These are phyloP conservation scores for Hofmannophila pseudospretella DNA, from an alignment of 2,888 invertebrate genomes.

Conservation along the genomic window DNA sequence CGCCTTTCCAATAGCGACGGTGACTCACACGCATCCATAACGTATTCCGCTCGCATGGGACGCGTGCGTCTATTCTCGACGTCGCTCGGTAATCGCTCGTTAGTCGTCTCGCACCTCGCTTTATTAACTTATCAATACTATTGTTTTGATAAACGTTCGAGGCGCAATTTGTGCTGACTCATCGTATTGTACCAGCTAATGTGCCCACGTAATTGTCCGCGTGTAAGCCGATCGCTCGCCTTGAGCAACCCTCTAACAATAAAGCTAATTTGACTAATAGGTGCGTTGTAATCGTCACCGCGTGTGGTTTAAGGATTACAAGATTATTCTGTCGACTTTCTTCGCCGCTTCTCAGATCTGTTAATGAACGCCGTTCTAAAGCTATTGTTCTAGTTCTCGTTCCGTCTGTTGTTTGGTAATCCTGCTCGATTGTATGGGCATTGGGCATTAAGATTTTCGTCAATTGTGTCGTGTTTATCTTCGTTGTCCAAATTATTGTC, in stretches of 20 bases:
- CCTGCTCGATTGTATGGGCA: conserved; percentile 7
- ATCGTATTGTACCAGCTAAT: conserved; percentile 65
- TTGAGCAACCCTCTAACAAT: conserved; percentile 69
- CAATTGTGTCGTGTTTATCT: not conserved
- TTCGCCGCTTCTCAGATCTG: conserved; percentile 41
- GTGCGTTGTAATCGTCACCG: conserved; percentile 74
- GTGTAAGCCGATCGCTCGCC: conserved; percentile 68
- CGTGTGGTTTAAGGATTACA: conserved; percentile 75
- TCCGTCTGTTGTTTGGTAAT: conserved; percentile 22
- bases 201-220: conserved; percentile 65
- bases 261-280: conserved; percentile 78
- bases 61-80: conserved; percentile 56
- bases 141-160: conserved; percentile 74
- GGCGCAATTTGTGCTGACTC: conserved; percentile 72
- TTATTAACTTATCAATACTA: conserved; percentile 78
- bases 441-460: conserved; percentile 4
- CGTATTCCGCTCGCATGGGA: conserved; percentile 52
- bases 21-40: conserved; percentile 35
- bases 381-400: conserved; percentile 64
- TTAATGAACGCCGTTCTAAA: conserved; percentile 61
- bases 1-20: conserved; percentile 29
- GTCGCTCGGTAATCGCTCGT: conserved; percentile 61
- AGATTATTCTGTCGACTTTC: conserved; percentile 51
- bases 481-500: conserved; percentile 15
- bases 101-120: conserved; percentile 60